Base-by-base conservation (phyloP, 2,797 vertebrate genomes). In the Ctenochaetus hawaiiensis region DNA sequence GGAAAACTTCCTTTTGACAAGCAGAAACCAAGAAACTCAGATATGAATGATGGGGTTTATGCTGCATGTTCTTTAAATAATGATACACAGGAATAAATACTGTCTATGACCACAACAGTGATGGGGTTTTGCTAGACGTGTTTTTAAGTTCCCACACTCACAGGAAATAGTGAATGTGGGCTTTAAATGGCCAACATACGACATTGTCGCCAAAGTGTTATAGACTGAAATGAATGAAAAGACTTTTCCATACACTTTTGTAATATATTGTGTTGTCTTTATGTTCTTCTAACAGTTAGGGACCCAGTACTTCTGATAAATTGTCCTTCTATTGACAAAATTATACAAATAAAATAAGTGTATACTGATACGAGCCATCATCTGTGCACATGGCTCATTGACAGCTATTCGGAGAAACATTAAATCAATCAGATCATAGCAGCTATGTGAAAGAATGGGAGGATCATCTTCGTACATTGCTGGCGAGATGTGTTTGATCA, bases 51-150 rank as follows among this genome's bases (percentile, higher is more conserved):
- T 30, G 26, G 26, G 5, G 26, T 43, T 18, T 11, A 23, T 17
- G 45, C 61, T 41, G 26, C 44, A 2, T 23, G 7, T 59, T 71
- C 26, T 45, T 60, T 67, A 44, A 48, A 62, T 71, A 58, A 51
- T 39, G 56, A 48, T 7, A 67, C 26, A 51, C 18, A 5, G 20
- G 58, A 70, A 60, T 51, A 58, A 54, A 64, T 30, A 22, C 41
- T 52, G 41, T 14, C 16, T 10, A 39, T 34, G 8, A 2, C 34
- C 37, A 13, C 4, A 57, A 12, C 14, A 11, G 20, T 22, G 14
- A 80, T n/a, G 5, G 60, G 48, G 47, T 23, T 30, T 30, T 30
- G 26, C 26, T 70, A 11, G 6, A 52, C 22, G 18, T 11, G 39
- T 64, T 52, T 60, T 69, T 41, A 14, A 41, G 23, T 60, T 44